Percentiles rank a stretch among this genome's conserved stretches.
These are phyloP conservation scores for Idris sp. DNA, from an alignment of 1,140 invertebrate genomes.

Conservation along the genomic window DNA sequence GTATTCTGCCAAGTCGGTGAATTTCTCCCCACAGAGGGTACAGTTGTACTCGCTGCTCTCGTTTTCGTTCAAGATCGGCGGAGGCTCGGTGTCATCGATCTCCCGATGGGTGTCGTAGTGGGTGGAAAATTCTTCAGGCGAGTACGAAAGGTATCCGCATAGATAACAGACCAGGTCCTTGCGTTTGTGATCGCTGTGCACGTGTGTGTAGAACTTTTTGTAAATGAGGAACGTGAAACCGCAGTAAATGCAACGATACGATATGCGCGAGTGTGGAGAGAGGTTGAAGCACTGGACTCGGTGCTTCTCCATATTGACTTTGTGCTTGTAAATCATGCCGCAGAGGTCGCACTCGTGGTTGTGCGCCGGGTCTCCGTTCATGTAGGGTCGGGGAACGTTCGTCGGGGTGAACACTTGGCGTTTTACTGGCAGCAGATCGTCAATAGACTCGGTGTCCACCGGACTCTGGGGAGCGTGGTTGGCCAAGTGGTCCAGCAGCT, in stretches of 20 bases:
- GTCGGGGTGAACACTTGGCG: constrained; percentile 2
- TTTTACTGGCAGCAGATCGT: no score
- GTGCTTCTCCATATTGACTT: constrained; percentile 73
- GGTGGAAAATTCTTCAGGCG: constrained; percentile 63
- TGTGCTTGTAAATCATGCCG: constrained; percentile 76
- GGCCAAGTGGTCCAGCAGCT: constrained; percentile 70
- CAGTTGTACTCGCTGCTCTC: constrained; percentile 79
- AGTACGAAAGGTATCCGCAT: constrained; percentile 57
- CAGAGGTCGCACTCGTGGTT: constrained; percentile 74
- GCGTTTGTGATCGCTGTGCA: constrained; percentile 66
- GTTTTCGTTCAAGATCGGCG: constrained; percentile 9
- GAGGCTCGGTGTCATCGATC: neutral
- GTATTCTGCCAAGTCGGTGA: constrained; percentile 80
- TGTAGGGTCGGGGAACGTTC: constrained; percentile 63
- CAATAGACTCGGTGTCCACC: constrained; percentile 45
- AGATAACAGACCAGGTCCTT: constrained; percentile 68
- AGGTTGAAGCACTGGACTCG: constrained; percentile 65
- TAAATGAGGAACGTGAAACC: constrained; percentile 73
- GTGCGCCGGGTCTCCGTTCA: constrained; percentile 71
- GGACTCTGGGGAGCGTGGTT: constrained; percentile 68
- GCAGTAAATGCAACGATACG: constrained; percentile 71
- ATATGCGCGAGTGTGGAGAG: constrained; percentile 60
- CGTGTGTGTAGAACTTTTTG: constrained; percentile 72
- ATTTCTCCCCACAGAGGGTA: constrained; percentile 81
- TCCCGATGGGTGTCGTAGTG: constrained; percentile 69